Conservation (phyloP, 2,113 vertebrate species). For the Sorex araneus region DNA sequence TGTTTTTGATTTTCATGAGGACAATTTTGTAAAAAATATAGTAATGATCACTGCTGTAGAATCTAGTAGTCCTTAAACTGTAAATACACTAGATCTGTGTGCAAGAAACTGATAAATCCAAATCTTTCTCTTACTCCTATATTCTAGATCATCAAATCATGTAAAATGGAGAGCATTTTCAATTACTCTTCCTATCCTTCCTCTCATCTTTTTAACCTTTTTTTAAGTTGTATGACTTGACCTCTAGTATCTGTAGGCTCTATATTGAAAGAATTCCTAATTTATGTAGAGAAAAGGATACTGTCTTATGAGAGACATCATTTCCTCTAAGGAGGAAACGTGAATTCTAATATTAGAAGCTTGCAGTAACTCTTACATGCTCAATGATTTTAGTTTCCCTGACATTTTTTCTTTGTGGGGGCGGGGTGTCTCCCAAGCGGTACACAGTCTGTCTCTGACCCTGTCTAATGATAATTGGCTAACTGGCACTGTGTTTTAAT, state of each 20-base stretch:
- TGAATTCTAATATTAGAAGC: constrained; percentile 3
- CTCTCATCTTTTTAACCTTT: not conserved
- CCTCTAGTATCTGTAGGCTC: not conserved
- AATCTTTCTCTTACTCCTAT: not conserved
- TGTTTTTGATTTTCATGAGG: not conserved
- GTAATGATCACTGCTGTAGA: not conserved
- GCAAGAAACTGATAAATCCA: not conserved
- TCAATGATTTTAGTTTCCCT: not conserved
- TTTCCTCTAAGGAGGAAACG: not conserved
- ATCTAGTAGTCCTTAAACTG: not conserved
- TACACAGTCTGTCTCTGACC: too few species aligned
- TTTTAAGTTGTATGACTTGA: not conserved
- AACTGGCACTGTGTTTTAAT: too few species aligned
- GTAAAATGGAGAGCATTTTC: constrained; percentile 7
- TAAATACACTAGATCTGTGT: not conserved
- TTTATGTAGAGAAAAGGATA: not conserved
- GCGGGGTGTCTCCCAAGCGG: too few species aligned
- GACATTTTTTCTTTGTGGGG: too few species aligned
- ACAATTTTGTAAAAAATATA: not conserved
- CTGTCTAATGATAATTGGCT: too few species aligned
- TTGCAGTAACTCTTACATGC: not conserved
- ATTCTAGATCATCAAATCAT: not conserved
- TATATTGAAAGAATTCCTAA: not conserved
- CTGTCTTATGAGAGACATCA: not conserved
- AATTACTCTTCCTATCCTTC: not conserved